Conservation (phyloP, 2,888 invertebrate species). For the Acanthosoma haemorrhoidale region DNA sequence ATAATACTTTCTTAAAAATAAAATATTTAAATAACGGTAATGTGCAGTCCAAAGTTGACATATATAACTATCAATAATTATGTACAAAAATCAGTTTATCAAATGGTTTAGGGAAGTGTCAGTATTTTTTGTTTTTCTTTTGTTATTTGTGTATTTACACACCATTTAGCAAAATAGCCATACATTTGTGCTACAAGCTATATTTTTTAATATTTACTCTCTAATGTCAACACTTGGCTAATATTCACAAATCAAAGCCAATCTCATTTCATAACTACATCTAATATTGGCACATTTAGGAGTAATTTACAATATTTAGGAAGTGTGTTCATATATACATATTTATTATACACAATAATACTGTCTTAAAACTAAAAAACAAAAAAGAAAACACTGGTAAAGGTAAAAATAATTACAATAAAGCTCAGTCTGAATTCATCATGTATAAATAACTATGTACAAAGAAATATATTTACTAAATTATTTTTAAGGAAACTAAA, state of each 20-base stretch:
- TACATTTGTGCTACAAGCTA: too few species aligned
- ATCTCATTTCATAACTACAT: not conserved
- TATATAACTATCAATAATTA: too few species aligned
- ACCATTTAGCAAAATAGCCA: not conserved
- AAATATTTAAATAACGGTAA: too few species aligned
- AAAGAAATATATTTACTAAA: not conserved
- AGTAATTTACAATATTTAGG: not conserved
- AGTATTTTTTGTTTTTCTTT: not conserved
- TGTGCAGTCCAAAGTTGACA: too few species aligned
- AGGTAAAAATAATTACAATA: constrained; percentile 18
- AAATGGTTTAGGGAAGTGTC: too few species aligned
- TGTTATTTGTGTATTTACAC: not conserved
- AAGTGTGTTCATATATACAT: not conserved
- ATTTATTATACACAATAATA: constrained; percentile 1
- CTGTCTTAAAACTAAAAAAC: constrained; percentile 17
- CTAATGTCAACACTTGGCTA: not conserved
- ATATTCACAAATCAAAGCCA: not conserved
- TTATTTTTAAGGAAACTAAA: not conserved
- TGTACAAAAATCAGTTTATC: too few species aligned
- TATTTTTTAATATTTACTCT: not conserved
- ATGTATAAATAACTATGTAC: constrained; percentile 11
- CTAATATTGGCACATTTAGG: constrained; percentile 15
- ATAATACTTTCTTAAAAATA: too few species aligned
- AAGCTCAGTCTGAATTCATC: constrained; percentile 11
- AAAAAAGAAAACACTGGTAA: constrained; percentile 12